Conservation (phyloP, 1,140 invertebrate species). For the Ceratitis capitata region DNA sequence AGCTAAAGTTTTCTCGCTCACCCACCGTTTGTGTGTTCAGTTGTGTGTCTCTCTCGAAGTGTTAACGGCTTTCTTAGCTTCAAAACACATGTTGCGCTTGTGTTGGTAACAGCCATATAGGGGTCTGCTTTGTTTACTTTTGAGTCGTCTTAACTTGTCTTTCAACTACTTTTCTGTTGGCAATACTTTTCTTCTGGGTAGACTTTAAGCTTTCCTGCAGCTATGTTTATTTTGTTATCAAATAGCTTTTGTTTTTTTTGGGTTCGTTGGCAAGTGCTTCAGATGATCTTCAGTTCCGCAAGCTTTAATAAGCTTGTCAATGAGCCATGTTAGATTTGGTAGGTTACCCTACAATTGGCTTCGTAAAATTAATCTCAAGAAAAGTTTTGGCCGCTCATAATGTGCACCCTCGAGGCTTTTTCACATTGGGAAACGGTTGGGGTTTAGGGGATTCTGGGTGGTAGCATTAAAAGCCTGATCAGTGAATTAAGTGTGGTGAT, state of each 20-base stretch:
- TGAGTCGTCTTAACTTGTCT: constrained; percentile 3
- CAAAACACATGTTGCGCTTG: neutral
- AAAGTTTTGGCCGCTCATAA: no score
- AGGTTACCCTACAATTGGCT: neutral
- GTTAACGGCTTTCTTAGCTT: neutral
- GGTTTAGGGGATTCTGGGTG: no score
- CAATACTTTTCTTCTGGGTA: constrained; percentile 1
- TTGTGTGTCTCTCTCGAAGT: neutral
- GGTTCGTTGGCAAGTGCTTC: neutral
- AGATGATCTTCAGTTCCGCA: neutral
- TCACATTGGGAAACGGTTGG: no score
- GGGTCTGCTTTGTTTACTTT: neutral
- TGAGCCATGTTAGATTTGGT: neutral
- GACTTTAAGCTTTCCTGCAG: neutral
- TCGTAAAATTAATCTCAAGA: no score
- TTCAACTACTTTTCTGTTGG: neutral
- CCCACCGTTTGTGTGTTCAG: neutral
- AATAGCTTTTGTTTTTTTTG: neutral
- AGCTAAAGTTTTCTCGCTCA: neutral
- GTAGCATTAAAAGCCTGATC: no score
- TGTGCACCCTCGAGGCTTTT: no score
- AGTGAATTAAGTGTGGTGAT: no score
- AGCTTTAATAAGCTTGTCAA: neutral
- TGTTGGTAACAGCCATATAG: neutral
- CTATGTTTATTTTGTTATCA: neutral